These are phyloP conservation scores for Anas flavirostris DNA, from an alignment of 2,797 vertebrate genomes.

Conservation along the genomic window DNA sequence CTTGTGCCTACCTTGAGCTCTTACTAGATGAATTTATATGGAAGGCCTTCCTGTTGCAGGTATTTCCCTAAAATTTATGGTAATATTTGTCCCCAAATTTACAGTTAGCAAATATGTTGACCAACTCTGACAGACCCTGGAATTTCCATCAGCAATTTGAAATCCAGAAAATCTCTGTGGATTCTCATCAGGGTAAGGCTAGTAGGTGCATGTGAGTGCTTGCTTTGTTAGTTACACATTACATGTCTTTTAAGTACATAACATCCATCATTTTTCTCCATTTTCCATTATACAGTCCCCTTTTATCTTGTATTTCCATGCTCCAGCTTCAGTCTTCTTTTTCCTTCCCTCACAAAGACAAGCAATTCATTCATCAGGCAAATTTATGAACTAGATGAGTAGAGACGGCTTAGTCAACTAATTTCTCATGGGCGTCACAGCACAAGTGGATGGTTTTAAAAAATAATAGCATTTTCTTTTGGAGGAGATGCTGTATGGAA, in stretches of 20 bases:
- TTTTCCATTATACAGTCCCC: background rate
- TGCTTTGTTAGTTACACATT: background rate
- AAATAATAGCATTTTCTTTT: background rate
- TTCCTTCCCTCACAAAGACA: background rate
- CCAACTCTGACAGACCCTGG: background rate
- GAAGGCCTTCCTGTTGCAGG: background rate
- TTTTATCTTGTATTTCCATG: background rate
- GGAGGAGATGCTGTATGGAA: background rate
- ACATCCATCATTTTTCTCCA: background rate
- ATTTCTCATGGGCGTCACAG: background rate
- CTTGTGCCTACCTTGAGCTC: background rate
- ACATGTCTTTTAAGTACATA: background rate
- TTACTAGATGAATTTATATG: background rate
- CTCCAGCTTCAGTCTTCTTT: background rate
- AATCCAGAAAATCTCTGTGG: background rate
- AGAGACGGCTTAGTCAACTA: background rate
- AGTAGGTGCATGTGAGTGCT: background rate
- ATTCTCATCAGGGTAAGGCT: background rate
- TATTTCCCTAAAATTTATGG: background rate
- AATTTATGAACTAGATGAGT: background rate
- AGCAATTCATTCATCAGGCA: background rate
- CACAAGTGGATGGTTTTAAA: background rate
- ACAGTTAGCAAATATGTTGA: background rate
- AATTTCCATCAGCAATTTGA: background rate
- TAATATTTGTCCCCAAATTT: rapidly evolving